A percentile compares a stretch with the other conserved stretches of the same genome.
phyloP scores from a whole-genome alignment of 2,113 vertebrate genomes.

The Rafetus swinhoei region DNA sequence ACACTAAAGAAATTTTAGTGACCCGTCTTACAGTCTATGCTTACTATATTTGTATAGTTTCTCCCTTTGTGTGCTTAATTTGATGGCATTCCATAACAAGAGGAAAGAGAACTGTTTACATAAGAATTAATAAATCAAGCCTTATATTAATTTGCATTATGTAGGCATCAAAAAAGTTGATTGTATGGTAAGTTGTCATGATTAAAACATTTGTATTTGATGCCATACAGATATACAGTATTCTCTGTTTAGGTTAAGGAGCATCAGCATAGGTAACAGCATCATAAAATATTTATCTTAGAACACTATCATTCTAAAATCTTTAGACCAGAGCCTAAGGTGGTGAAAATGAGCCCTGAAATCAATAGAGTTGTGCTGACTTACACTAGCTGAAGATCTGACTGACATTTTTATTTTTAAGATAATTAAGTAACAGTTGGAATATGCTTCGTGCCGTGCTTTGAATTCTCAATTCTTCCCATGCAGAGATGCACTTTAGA shows the following conservation, averaged over 20 bases:
- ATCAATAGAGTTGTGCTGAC: slow-evolving; percentile 16
- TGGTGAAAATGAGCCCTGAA: slow-evolving; percentile 65
- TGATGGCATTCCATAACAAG: not conserved
- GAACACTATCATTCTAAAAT: slow-evolving; percentile 32
- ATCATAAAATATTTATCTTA: not conserved
- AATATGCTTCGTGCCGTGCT: not conserved
- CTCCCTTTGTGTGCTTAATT: fast-evolving
- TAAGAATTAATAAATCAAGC: not conserved
- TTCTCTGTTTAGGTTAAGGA: not conserved
- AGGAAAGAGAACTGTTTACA: not conserved
- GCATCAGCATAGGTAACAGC: slow-evolving; percentile 17
- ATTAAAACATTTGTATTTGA: not conserved
- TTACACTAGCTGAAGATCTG: slow-evolving; percentile 21
- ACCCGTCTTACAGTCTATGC: not conserved
- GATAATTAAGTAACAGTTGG: not conserved
- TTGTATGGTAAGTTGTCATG: not conserved
- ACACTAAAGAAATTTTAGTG: not conserved
- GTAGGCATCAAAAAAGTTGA: not conserved
- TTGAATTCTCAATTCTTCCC: not conserved
- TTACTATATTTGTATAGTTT: not conserved
- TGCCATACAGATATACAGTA: not conserved
- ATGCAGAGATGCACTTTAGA: not conserved
- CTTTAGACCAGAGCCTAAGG: slow-evolving; percentile 45
- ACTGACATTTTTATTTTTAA: slow-evolving; percentile 50
- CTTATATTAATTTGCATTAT: not conserved